Base-by-base conservation (phyloP, 1,140 invertebrate species). In the Formica exsecta region DNA sequence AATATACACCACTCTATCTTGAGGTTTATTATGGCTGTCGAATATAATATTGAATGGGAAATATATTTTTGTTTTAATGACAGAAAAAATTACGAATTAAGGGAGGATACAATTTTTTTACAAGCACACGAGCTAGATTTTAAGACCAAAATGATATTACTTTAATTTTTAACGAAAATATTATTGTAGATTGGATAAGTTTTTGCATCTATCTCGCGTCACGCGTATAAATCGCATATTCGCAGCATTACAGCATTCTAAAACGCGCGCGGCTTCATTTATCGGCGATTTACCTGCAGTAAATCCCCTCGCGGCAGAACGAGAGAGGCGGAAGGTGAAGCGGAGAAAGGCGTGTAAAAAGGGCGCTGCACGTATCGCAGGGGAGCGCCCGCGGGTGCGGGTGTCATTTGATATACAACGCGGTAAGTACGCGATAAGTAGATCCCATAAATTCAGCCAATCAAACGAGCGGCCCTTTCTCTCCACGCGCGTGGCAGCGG, bases 331-430 rank as follows among this genome's bases (percentile, higher is more conserved):
- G 71, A 75, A 71, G 41, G 48, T 48, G 54, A 44, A 85, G 38
- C 64, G 73, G 66, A 84, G 86, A 79, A 88, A 80, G 77, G 75
- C 84, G 75, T 85, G 75, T 85, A 90, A 86, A 89, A 85, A 86
- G 75, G 80, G 51, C 25, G 32, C 48, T 44, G 68, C 62, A 65
- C 73, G 44, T 73, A 64, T 54, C 71, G 79, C 57, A 48, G 54
- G 66, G 70, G 89, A 87, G 89, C 87, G 92, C 94, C 93, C 91
- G 93, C 92, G 93, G 94, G 94, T 94, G 93, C 93, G 93, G 93
- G 94, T 95, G 94, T 95, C 94, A 95, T 95, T 95, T 95, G 94
- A 95, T 95, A 95, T 95, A 95, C 94, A 94, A 94, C 94, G 92
- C 94, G 92, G 94, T 95, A 95, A 95, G 94, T 94, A 93, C 91